These are phyloP conservation scores for Coregonus sp. DNA, from an alignment of 2,797 vertebrate species.

Conservation along the genomic window DNA sequence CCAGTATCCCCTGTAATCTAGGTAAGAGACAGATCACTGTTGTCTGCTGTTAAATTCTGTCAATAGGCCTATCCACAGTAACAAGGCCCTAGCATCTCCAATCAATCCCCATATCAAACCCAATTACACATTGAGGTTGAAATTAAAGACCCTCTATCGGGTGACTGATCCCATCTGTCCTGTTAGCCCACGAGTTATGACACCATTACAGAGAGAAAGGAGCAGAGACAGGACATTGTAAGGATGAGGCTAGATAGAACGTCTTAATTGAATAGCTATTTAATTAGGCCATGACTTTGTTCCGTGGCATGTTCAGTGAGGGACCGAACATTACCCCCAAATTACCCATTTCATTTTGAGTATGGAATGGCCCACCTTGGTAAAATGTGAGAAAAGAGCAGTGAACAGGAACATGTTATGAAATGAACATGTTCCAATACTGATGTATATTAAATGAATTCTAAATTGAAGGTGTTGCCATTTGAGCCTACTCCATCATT, in stretches of 20 bases:
- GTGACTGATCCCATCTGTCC: not conserved
- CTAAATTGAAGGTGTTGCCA: too few species aligned
- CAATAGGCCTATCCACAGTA: not conserved
- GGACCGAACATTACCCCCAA: not conserved
- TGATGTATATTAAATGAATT: too few species aligned
- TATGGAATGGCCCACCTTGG: not conserved
- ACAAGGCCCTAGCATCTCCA: not conserved
- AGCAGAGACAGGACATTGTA: not conserved
- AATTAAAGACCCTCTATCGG: not conserved
- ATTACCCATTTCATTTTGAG: not conserved
- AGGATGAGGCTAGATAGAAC: constrained; percentile 1
- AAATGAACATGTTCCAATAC: not conserved
- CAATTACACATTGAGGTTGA: not conserved
- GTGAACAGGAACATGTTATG: not conserved
- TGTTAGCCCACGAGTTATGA: constrained; percentile 10
- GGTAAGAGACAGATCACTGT: not conserved
- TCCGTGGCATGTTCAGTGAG: not conserved
- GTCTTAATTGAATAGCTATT: not conserved
- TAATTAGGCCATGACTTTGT: not conserved
- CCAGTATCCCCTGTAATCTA: not conserved
- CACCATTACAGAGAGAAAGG: constrained; percentile 1
- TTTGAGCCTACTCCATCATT: too few species aligned
- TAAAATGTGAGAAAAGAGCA: not conserved
- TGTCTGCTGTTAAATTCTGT: not conserved
- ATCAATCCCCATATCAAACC: not conserved